Evolutionary conservation across 2,113 vertebrate genomes (phyloP).

Genomic region (Lutjanus erythropterus): DNA sequence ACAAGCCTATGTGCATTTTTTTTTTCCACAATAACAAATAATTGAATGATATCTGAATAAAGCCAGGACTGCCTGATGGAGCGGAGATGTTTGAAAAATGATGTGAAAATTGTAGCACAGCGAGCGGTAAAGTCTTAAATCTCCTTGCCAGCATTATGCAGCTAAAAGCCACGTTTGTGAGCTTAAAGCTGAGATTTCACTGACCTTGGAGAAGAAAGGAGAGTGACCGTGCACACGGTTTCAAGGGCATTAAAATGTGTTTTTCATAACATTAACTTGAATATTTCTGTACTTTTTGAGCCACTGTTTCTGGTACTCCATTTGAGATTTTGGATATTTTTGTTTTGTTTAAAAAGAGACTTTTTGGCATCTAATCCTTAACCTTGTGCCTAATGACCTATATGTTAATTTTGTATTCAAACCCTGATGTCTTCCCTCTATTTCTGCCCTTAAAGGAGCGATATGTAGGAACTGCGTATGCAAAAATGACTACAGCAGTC

Average conservation of each 20-base stretch:
- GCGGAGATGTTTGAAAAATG: conserved; percentile 19
- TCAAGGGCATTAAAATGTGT: conserved; percentile 16
- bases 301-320: not conserved
- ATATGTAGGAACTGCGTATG: too few species aligned
- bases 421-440: too few species aligned
- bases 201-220: conserved; percentile 40
- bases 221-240: conserved; percentile 3
- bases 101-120: conserved; percentile 26
- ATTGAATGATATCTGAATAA: conserved; percentile 59
- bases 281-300: conserved; percentile 18
- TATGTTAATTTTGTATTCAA: too few species aligned
- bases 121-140: conserved; percentile 28
- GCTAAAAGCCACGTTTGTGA: conserved; percentile 36
- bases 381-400: too few species aligned
- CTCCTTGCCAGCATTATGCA: not conserved
- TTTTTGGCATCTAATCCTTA: too few species aligned
- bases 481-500: too few species aligned
- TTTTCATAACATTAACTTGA: conserved; percentile 39
- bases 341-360: too few species aligned
- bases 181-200: conserved; percentile 27
- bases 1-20: not conserved
- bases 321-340: too few species aligned
- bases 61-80: conserved; percentile 43
- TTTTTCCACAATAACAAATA: conserved; percentile 59
- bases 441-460: too few species aligned